Evolutionary conservation across 2,888 invertebrate genomes (phyloP).

Genomic region (Sialis lutaria): DNA sequence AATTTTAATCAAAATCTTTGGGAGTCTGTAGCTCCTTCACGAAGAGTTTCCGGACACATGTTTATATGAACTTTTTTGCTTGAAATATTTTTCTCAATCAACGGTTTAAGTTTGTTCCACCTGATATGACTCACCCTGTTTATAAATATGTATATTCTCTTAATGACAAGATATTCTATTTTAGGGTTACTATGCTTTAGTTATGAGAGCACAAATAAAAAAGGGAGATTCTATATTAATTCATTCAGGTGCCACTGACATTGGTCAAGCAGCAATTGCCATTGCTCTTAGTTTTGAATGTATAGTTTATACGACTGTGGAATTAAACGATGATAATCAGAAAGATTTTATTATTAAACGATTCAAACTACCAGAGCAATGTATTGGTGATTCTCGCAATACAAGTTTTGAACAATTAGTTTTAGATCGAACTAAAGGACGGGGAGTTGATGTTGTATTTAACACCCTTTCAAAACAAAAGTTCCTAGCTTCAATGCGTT

Average conservation of each 20-base stretch:
- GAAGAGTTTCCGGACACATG: too few relatives aligned
- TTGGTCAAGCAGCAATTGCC: constrained; percentile 56
- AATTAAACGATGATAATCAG: constrained; percentile 9
- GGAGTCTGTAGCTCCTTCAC: too few relatives aligned
- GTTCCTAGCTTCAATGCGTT: constrained; percentile 24
- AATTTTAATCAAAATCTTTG: too few relatives aligned
- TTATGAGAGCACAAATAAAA: constrained; percentile 62
- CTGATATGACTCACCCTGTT: too few relatives aligned
- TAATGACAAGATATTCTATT: too few relatives aligned
- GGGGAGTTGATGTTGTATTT: constrained; percentile 39
- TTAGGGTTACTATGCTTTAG: constrained; percentile 18
- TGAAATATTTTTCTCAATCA: too few relatives aligned
- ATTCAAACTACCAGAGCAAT: neutral
- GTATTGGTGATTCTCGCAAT: neutral
- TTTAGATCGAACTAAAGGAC: constrained; percentile 31
- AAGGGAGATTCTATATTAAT: constrained; percentile 62
- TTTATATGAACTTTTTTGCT: too few relatives aligned
- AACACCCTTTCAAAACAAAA: constrained; percentile 44
- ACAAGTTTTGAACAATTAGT: constrained; percentile 22
- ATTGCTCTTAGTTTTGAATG: constrained; percentile 39
- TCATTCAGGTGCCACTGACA: constrained; percentile 81
- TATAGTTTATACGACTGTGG: constrained; percentile 42
- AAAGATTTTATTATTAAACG: neutral
- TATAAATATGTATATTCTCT: too few relatives aligned
- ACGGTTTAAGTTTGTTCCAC: too few relatives aligned